phyloP scores from a whole-genome alignment of 2,888 invertebrate genomes.

The Cataglyphis livida region DNA sequence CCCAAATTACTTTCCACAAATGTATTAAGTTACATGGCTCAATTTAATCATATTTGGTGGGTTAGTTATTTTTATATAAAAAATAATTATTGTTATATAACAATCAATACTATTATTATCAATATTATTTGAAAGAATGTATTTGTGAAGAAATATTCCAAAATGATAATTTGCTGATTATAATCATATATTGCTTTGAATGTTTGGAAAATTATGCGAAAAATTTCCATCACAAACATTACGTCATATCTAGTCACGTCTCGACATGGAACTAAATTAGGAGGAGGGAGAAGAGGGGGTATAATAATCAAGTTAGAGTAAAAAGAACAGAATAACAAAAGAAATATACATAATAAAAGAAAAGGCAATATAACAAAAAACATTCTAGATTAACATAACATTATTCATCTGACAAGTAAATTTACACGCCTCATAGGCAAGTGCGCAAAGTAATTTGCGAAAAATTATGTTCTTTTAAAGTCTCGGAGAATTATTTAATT shows the following conservation, averaged over 20 bases:
- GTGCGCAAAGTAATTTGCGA: constrained; percentile 6
- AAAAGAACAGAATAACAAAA: constrained; percentile 8
- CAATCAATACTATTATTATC: background rate
- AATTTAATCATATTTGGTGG: background rate
- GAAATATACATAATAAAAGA: background rate
- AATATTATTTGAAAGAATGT: background rate
- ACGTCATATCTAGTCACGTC: background rate
- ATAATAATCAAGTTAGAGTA: background rate
- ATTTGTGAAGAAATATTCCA: background rate
- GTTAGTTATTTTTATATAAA: background rate
- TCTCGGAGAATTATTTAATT: constrained; percentile 15
- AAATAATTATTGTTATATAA: background rate
- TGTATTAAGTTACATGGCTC: background rate
- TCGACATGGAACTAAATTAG: background rate
- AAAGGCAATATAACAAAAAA: constrained; percentile 16
- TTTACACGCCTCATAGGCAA: background rate
- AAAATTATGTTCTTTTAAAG: constrained; percentile 2
- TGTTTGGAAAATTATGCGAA: background rate
- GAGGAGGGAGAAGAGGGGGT: background rate
- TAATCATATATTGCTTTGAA: background rate
- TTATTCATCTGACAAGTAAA: constrained; percentile 30
- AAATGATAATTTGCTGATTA: constrained; percentile 7
- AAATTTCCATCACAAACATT: background rate
- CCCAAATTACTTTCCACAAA: background rate
- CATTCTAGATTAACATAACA: constrained; percentile 36